A percentile compares a stretch with the other conserved stretches of the same genome.
Evolutionary conservation across 2,113 vertebrate species (phyloP).

Genomic region (Syngnathus floridae): DNA sequence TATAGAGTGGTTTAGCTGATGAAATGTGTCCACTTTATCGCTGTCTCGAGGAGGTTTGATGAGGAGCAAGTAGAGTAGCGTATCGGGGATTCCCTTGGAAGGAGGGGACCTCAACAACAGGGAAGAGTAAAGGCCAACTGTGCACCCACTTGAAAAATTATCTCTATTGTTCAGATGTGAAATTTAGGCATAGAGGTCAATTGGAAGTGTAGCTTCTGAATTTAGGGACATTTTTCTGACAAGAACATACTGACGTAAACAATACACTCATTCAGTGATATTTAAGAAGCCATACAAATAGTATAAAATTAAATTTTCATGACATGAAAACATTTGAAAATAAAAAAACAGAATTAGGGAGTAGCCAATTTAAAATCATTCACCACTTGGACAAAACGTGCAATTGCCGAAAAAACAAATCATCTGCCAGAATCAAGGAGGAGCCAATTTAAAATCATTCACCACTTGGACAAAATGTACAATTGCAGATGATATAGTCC

Average conservation of each 20-base stretch:
- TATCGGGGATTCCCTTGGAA: no score
- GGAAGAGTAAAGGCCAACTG: no score
- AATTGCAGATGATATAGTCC: constrained; percentile 1
- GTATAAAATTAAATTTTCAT: constrained; percentile 16
- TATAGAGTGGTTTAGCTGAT: no score
- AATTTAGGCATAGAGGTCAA: no score
- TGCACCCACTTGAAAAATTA: no score
- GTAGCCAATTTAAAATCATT: constrained; percentile 32
- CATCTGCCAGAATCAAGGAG: constrained; percentile 6
- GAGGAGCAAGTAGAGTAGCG: no score
- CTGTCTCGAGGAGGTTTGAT: no score
- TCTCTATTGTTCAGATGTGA: no score
- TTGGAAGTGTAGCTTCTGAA: no score
- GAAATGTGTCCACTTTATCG: no score
- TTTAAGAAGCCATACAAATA: constrained; percentile 7
- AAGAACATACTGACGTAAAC: not conserved
- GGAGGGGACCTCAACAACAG: no score
- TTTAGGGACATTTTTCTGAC: no score
- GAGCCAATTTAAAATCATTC: constrained; percentile 36
- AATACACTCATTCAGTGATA: not conserved
- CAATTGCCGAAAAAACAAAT: not conserved
- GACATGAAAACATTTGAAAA: constrained; percentile 28
- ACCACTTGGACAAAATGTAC: constrained; percentile 4
- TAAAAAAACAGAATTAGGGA: constrained; percentile 7
- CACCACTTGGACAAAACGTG: constrained; percentile 11